A percentile compares a stretch with the other conserved stretches of the same genome.
These are phyloP conservation scores for Leptocoma aspasia DNA, from an alignment of 2,113 vertebrate species.

Conservation along the genomic window DNA sequence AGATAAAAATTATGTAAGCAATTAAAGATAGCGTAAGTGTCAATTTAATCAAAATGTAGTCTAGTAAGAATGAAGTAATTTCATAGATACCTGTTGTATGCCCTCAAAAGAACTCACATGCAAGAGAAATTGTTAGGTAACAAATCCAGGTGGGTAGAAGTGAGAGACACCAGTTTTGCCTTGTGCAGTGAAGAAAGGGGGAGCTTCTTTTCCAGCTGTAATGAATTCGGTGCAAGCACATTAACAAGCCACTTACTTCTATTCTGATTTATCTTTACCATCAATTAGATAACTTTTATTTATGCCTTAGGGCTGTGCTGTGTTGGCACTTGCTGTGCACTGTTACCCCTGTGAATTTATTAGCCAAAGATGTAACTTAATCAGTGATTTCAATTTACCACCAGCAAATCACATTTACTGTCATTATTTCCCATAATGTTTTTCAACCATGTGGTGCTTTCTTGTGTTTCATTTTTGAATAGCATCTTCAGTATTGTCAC, in stretches of 20 bases:
- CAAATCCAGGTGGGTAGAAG: neutral
- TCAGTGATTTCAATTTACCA: slow-evolving; percentile 76
- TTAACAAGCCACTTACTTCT: slow-evolving; percentile 55
- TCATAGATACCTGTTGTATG: neutral
- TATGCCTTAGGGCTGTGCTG: slow-evolving; percentile 58
- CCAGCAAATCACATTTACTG: slow-evolving; percentile 59
- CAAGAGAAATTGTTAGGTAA: neutral
- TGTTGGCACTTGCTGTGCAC: slow-evolving; percentile 56
- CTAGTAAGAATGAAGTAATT: neutral
- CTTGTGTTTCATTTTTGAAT: slow-evolving; percentile 7
- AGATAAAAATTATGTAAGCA: neutral
- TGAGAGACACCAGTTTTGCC: neutral
- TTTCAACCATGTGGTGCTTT: slow-evolving; percentile 13
- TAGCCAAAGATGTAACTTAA: slow-evolving; percentile 71
- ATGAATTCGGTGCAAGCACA: slow-evolving; percentile 46
- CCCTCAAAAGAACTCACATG: neutral
- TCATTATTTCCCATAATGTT: slow-evolving; percentile 44
- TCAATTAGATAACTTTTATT: slow-evolving; percentile 73
- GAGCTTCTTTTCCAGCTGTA: slow-evolving; percentile 18
- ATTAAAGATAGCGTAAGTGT: neutral
- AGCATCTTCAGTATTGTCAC: slow-evolving; percentile 5
- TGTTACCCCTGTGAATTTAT: slow-evolving; percentile 65
- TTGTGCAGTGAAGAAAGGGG: neutral
- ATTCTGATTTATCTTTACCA: slow-evolving; percentile 66
- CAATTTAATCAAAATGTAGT: neutral